phyloP scores from a whole-genome alignment of 2,797 vertebrate genomes.

The Alosa sapidissima region DNA sequence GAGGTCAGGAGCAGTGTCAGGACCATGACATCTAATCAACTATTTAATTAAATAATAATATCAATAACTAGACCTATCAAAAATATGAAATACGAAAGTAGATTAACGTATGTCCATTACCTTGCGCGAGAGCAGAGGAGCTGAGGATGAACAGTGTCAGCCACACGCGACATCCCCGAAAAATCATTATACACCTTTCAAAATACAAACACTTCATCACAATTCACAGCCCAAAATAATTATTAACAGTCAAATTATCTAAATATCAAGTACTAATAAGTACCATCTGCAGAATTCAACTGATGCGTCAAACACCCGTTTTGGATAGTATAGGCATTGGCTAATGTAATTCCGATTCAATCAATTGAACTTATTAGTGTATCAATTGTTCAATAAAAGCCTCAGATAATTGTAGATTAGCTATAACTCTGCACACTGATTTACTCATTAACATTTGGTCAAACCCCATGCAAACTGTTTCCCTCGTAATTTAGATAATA shows the following conservation, averaged over 20 bases:
- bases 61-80: background rate
- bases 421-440: background rate
- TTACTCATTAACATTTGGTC: background rate
- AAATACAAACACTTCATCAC: conserved; percentile 48
- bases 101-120: conserved; percentile 66
- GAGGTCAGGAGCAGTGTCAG: background rate
- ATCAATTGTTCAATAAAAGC: too few species aligned
- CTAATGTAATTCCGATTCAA: background rate
- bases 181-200: conserved; percentile 76
- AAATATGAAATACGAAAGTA: background rate
- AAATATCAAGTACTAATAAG: background rate
- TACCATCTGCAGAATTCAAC: background rate
- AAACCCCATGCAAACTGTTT: background rate
- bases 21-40: background rate
- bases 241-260: background rate
- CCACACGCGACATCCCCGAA: conserved; percentile 74
- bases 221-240: background rate
- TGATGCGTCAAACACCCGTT: too few species aligned
- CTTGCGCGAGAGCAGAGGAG: conserved; percentile 73
- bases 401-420: too few species aligned
- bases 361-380: background rate
- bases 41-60: background rate
- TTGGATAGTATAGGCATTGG: background rate
- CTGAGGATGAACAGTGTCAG: conserved; percentile 74
- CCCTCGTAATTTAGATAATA: too few species aligned